phyloP scores from a whole-genome alignment of 2,888 invertebrate genomes.

The Caenorhabditis sp. region DNA sequence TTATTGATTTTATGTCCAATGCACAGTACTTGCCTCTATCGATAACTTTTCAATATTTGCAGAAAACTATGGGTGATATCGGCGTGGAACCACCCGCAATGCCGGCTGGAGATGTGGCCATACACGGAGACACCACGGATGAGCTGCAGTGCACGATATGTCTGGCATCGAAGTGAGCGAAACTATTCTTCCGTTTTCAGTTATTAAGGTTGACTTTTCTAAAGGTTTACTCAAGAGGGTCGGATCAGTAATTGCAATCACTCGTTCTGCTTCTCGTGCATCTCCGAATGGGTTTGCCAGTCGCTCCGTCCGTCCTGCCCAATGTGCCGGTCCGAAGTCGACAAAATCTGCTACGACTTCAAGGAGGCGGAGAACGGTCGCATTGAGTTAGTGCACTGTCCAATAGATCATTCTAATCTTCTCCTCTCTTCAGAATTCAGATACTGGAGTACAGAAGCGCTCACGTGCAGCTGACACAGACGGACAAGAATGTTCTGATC shows the following conservation, averaged over 20 bases:
- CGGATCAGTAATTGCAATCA: constrained; percentile 42
- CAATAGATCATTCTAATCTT: background rate
- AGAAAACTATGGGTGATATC: constrained; percentile 34
- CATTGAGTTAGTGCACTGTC: constrained; percentile 5
- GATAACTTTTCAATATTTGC: background rate
- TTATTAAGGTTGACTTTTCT: no score
- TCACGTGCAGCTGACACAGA: constrained; percentile 3
- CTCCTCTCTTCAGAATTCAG: constrained; percentile 6
- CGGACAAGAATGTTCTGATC: constrained; percentile 16
- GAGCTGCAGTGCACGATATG: constrained; percentile 30
- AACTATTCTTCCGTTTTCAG: constrained; percentile 32
- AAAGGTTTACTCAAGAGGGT: no score
- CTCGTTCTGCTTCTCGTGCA: constrained; percentile 53
- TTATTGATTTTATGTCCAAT: no score
- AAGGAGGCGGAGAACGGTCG: background rate
- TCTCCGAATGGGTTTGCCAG: constrained; percentile 50
- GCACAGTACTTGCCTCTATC: background rate
- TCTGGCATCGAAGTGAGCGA: constrained; percentile 19
- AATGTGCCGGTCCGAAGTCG: constrained; percentile 28
- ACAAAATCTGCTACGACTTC: constrained; percentile 28
- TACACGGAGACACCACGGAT: background rate
- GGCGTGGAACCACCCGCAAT: background rate
- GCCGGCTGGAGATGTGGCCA: background rate
- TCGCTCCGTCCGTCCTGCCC: constrained; percentile 37
- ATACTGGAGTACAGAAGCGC: constrained; percentile 23